Conservation (phyloP, 2,888 invertebrate species). For the Clunio marinus region DNA sequence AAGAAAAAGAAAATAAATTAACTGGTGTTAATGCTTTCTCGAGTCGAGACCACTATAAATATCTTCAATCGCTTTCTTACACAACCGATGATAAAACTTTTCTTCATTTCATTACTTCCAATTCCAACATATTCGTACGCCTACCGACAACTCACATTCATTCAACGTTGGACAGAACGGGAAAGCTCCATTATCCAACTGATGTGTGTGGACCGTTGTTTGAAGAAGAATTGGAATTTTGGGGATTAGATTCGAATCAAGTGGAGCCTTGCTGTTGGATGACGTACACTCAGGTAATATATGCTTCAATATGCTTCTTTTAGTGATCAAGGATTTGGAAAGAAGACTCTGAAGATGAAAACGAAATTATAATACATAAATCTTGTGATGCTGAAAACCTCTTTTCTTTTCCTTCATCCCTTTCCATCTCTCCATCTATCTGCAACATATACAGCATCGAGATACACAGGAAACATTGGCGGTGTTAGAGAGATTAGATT, state of each 20-base stretch:
- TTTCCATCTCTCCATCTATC: not conserved
- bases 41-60: not conserved
- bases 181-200: slow-evolving; percentile 85
- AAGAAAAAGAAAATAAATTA: slow-evolving; percentile 40
- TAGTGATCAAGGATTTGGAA: not conserved
- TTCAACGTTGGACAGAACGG: slow-evolving; percentile 57
- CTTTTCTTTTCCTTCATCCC: slow-evolving; percentile 7
- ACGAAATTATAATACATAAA: not conserved
- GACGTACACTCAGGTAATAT: slow-evolving; percentile 61
- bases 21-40: not conserved
- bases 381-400: not conserved
- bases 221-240: slow-evolving; percentile 87
- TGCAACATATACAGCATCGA: slow-evolving; percentile 69
- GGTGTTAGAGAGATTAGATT: slow-evolving; percentile 92
- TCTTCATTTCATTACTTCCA: too few species aligned
- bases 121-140: too few species aligned
- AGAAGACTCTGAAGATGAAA: not conserved
- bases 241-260: slow-evolving; percentile 88
- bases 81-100: too few species aligned
- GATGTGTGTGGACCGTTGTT: slow-evolving; percentile 88
- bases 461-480: slow-evolving; percentile 99
- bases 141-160: too few species aligned
- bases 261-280: slow-evolving; percentile 95
- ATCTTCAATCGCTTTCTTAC: not conserved
- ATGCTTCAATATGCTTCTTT: not conserved